Evolutionary conservation across 2,797 vertebrate genomes (phyloP).

Genomic region (Pampus argenteus): DNA sequence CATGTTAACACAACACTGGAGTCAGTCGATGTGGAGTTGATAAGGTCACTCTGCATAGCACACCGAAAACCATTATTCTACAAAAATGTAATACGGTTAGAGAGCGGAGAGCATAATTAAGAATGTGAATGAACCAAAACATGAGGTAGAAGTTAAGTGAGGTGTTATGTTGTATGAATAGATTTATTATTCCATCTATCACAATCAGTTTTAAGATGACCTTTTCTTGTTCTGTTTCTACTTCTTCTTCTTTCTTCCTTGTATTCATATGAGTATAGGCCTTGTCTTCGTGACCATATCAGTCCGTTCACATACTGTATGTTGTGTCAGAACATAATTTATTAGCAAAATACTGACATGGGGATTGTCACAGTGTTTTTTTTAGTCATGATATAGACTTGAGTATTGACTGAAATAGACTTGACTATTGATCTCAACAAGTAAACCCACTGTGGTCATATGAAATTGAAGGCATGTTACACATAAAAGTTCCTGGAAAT

Average conservation of each 20-base stretch:
- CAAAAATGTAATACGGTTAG: constrained; percentile 25
- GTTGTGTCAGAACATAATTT: no score
- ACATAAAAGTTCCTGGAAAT: background rate
- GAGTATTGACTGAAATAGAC: background rate
- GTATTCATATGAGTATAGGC: background rate
- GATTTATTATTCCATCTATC: background rate
- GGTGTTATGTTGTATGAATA: background rate
- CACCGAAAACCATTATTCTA: constrained; percentile 39
- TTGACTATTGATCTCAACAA: background rate
- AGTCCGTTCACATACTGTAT: background rate
- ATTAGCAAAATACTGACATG: background rate
- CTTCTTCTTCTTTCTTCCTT: background rate
- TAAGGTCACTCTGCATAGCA: constrained; percentile 61
- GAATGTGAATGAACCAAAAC: constrained; percentile 14
- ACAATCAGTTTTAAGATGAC: background rate
- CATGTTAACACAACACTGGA: constrained; percentile 50
- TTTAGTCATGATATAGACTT: background rate
- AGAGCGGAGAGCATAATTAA: constrained; percentile 4
- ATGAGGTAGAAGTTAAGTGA: constrained; percentile 3
- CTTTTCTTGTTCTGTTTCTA: background rate
- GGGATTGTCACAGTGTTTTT: background rate
- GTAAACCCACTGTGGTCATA: background rate
- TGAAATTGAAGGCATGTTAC: background rate
- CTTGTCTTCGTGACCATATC: no score
- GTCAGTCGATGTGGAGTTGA: constrained; percentile 49